Base-by-base conservation (phyloP, 2,888 invertebrate species). In the Ypsolopha scabrella region DNA sequence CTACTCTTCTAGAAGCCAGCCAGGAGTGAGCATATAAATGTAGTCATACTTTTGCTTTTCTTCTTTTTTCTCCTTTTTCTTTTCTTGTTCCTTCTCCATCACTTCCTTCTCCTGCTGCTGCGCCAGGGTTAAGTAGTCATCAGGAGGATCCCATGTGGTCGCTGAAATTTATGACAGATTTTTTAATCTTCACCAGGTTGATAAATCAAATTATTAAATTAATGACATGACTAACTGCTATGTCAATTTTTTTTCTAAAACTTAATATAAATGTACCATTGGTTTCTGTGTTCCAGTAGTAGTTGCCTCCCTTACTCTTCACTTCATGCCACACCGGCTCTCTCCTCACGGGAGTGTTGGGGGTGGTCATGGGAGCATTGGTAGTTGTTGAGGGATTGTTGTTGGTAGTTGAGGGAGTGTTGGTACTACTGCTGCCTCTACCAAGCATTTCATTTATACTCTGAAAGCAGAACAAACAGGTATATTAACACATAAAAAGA, bases 261-360 rank as follows among this genome's bases (percentile, higher is more conserved):
- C 24, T n/a, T 48, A 24, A 54, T 10, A 33, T 9, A 6, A 48
- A 52, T 61, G 56, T 75, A 93, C 94, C 94, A 81, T 93, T 93
- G 38, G 94, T 95, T 58, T 91, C 88, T 1, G 90, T 90, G 72
- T 97, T 94, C 95, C 95, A 96, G 65, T 93, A 97, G 70, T 97
- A 97, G 60, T 91, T 88, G 0, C 94, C 95, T 64, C 94, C 92
- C 48, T 92, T 91, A 55, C 90, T 89, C 59, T 90, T 90, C 0
- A 91, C 92, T 75, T 97, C 95, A 57, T 93, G 91, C 97, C 97
- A 97, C 24, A 67, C 57, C 0, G 73, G 70, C 34, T 43, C 11
- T 33, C 9, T 39, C 11, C 47, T 35, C 10, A 24, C 24, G 24
- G 24, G 24, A 24, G 35, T 11, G 7, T 6, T 8, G 11, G 2